phyloP scores from a whole-genome alignment of 2,113 vertebrate species.

The Numida meleagris region DNA sequence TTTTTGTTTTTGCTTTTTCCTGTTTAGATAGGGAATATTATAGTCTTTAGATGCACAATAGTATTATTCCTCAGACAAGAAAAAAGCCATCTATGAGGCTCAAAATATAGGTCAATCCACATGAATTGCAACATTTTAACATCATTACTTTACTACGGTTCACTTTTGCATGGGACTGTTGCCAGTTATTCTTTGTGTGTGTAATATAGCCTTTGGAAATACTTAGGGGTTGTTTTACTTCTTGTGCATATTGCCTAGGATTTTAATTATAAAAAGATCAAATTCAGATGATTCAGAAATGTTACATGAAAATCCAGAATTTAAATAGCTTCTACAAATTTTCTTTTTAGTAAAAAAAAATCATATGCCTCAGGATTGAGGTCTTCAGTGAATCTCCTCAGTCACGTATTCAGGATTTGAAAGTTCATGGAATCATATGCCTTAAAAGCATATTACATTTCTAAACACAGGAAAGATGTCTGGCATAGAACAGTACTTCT shows the following conservation, averaged over 20 bases:
- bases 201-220: background rate
- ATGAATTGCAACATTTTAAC: background rate
- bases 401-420: fast-evolving
- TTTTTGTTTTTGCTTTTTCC: background rate
- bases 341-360: background rate
- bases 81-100: background rate
- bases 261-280: background rate
- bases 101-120: background rate
- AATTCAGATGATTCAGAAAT: background rate
- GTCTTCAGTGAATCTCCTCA: background rate
- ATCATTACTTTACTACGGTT: background rate
- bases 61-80: background rate
- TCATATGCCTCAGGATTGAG: background rate
- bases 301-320: background rate
- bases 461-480: background rate
- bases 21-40: background rate
- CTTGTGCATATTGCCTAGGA: background rate
- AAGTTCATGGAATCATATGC: background rate
- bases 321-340: background rate
- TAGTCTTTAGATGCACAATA: background rate
- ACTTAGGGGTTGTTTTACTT: background rate
- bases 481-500: background rate
- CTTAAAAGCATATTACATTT: background rate
- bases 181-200: background rate
- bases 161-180: background rate